Conservation (phyloP, 1,140 invertebrate genomes). For the Trachelipus rathkii region DNA sequence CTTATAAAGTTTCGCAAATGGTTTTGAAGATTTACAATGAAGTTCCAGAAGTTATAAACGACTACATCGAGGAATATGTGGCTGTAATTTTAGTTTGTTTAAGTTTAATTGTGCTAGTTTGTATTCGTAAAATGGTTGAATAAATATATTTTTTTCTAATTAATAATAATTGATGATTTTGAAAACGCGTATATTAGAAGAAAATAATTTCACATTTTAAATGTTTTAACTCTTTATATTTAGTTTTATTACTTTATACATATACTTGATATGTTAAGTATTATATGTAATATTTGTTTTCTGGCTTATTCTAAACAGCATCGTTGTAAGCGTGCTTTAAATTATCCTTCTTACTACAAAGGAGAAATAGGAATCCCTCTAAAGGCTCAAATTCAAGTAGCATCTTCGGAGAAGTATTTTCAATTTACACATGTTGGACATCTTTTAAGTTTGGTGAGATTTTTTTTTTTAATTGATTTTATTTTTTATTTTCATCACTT, state of each 20-base stretch:
- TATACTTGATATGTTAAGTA: no score
- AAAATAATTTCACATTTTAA: no score
- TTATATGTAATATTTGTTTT: neutral
- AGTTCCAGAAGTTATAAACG: slow-evolving; percentile 20
- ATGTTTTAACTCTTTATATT: no score
- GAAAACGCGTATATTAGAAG: no score
- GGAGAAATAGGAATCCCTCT: neutral
- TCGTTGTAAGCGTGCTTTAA: neutral
- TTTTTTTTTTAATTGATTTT: no score
- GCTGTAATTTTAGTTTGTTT: neutral
- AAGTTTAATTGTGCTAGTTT: no score
- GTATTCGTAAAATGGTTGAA: no score
- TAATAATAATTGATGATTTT: no score
- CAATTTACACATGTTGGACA: neutral
- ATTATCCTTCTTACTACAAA: neutral
- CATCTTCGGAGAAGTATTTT: neutral
- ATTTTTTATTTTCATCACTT: no score
- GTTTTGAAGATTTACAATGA: slow-evolving; percentile 14
- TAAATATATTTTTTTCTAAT: no score
- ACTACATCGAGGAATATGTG: slow-evolving; percentile 18
- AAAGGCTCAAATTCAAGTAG: neutral
- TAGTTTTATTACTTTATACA: no score
- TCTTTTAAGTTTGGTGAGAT: slow-evolving; percentile 8
- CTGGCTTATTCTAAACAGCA: neutral
- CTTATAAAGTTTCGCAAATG: slow-evolving; percentile 1